Evolutionary conservation across 2,888 invertebrate genomes (phyloP).

Genomic region (Lasius fuliginosus): DNA sequence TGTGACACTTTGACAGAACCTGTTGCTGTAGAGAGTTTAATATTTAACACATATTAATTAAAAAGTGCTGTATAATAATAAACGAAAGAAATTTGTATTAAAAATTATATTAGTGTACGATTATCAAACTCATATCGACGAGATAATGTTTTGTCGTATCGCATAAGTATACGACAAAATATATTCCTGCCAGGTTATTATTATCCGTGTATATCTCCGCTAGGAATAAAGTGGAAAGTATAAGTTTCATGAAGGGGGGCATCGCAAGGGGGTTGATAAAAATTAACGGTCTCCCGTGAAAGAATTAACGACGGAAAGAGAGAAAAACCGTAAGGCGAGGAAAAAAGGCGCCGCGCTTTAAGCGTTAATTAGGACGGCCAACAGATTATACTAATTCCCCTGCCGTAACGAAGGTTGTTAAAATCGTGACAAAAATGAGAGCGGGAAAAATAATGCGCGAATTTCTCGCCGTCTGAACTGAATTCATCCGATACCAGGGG

Average conservation of each 20-base stretch:
- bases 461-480: conserved; percentile 52
- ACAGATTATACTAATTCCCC: conserved; percentile 69
- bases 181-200: conserved; percentile 32
- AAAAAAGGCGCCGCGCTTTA: conserved; percentile 53
- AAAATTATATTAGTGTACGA: neutral
- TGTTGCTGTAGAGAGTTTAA: neutral
- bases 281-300: conserved; percentile 56
- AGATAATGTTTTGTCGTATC: neutral
- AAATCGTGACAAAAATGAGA: conserved; percentile 61
- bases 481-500: conserved; percentile 59
- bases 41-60: neutral
- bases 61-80: neutral
- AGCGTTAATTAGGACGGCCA: conserved; percentile 67
- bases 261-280: conserved; percentile 44
- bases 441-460: conserved; percentile 68
- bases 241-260: conserved; percentile 32
- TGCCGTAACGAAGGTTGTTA: conserved; percentile 67
- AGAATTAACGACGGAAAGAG: conserved; percentile 57
- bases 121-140: conserved; percentile 22
- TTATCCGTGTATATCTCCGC: conserved; percentile 43
- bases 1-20: neutral
- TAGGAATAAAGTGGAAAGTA: conserved; percentile 39
- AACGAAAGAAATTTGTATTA: neutral
- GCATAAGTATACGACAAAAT: conserved; percentile 16
- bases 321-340: conserved; percentile 54